These are phyloP conservation scores for Danionella cerebrum DNA, from an alignment of 2,113 vertebrate genomes.

Conservation along the genomic window DNA sequence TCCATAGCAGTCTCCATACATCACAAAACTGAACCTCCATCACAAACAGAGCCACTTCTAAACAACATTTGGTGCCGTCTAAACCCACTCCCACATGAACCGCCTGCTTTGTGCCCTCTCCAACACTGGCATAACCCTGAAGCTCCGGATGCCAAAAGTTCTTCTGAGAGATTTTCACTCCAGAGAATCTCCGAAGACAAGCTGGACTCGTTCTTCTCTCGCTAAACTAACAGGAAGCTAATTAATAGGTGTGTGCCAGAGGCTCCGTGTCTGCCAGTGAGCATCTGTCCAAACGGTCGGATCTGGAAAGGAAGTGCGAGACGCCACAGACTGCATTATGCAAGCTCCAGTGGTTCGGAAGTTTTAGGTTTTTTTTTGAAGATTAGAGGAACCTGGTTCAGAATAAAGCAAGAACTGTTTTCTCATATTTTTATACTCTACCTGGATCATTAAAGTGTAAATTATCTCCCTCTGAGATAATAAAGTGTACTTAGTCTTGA, in stretches of 20 bases:
- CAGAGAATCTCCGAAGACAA: not conserved
- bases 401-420: too few relatives aligned
- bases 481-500: too few relatives aligned
- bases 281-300: constrained; percentile 54
- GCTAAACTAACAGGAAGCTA: constrained; percentile 12
- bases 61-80: not conserved
- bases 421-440: too few relatives aligned
- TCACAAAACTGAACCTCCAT: not conserved
- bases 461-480: too few relatives aligned
- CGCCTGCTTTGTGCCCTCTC: not conserved
- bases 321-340: constrained; percentile 48
- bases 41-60: not conserved
- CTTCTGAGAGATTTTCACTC: not conserved
- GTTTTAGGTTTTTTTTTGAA: too few relatives aligned
- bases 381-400: too few relatives aligned
- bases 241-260: constrained; percentile 23
- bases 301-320: constrained; percentile 30
- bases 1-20: not conserved
- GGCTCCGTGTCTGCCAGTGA: constrained; percentile 43
- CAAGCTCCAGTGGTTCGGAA: constrained; percentile 46
- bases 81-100: not conserved
- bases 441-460: too few relatives aligned
- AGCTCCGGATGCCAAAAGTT: not conserved
- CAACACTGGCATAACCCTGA: not conserved
- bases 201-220: not conserved